Evolutionary conservation across 2,113 vertebrate species (phyloP).

Genomic region (Catagonus wagneri): DNA sequence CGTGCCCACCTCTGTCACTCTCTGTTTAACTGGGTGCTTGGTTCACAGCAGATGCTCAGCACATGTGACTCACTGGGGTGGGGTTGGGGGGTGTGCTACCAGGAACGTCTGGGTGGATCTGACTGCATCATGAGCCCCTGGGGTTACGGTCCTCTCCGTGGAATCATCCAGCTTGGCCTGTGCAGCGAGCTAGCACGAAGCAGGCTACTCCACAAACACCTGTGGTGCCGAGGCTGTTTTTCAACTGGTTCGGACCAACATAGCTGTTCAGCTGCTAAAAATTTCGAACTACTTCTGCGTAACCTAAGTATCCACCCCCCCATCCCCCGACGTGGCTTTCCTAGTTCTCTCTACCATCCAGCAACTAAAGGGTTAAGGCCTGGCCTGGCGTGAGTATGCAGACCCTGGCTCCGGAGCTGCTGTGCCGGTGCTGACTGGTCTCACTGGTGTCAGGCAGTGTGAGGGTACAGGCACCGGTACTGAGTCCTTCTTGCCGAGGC

Average conservation of each 20-base stretch:
- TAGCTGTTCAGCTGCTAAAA: neutral
- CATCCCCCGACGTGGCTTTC: neutral
- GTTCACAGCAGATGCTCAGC: neutral
- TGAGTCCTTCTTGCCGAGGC: neutral
- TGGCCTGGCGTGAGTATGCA: neutral
- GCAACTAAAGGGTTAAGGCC: neutral
- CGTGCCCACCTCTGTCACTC: neutral
- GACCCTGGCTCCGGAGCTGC: neutral
- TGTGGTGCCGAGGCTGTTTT: neutral
- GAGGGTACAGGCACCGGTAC: neutral
- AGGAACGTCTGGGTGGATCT: neutral
- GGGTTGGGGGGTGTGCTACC: neutral
- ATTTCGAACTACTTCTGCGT: neutral
- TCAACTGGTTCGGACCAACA: neutral
- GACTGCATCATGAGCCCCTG: neutral
- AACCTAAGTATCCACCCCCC: fast-evolving
- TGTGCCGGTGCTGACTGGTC: fast-evolving
- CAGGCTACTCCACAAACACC: neutral
- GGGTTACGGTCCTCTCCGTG: fast-evolving
- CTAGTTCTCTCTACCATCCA: neutral
- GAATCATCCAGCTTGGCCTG: neutral
- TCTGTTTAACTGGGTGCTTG: neutral
- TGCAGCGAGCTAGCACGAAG: neutral
- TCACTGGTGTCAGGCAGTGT: too few relatives aligned
- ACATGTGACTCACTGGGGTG: neutral